Base-by-base conservation (phyloP, 2,797 vertebrate species). In the Hephaestus fuliginosus region DNA sequence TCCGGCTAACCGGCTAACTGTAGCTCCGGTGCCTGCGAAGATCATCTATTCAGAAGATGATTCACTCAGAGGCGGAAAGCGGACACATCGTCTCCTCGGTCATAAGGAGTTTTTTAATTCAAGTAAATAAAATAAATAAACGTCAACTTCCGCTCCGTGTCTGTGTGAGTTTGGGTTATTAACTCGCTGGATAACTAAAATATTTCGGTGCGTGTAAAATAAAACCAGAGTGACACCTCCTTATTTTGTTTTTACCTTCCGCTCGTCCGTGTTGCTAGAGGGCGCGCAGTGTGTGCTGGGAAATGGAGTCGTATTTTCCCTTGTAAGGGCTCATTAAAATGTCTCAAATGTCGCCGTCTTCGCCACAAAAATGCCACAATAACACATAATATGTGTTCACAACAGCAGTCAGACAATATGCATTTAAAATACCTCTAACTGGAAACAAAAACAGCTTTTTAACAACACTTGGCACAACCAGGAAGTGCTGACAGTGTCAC, bases 401-500 rank as follows among this genome's bases (percentile, higher is more conserved):
- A 60, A 20, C 33, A 3, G 1, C 1, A 36, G 1, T 17, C 2
- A 7, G 0, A 4, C 5, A 18, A 41, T 30, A 14, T 5, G 14
- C 2, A 62, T 43, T 4, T 17, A 39, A 46, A 0, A 14, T 57
- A 28, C 0, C 0, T 0, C 0, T 0, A 0, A 4, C 56, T 76
- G 87, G 0, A 73, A 55, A 65, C 61, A 75, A 74, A 87, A 80
- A 22, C 39, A 33, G 8, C 12, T 3, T 7, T 76, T 85, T 66
- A 0, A 1, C 17, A 1, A 49, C 58, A 46, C 58, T 43, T 3
- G 8, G 3, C 51, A 12, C 46, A 86, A 86, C 80, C 84, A 85
- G 91, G 92, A 95, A 93, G 90, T 88, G 12, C n/a, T 18, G 7
- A 20, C 30, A 6, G 39, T 52, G 90, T 95, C 96, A 96, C 71